Percentiles rank a stretch among this genome's conserved stretches.
These are phyloP conservation scores for Mustelus asterias DNA, from an alignment of 2,113 vertebrate genomes.

Conservation along the genomic window DNA sequence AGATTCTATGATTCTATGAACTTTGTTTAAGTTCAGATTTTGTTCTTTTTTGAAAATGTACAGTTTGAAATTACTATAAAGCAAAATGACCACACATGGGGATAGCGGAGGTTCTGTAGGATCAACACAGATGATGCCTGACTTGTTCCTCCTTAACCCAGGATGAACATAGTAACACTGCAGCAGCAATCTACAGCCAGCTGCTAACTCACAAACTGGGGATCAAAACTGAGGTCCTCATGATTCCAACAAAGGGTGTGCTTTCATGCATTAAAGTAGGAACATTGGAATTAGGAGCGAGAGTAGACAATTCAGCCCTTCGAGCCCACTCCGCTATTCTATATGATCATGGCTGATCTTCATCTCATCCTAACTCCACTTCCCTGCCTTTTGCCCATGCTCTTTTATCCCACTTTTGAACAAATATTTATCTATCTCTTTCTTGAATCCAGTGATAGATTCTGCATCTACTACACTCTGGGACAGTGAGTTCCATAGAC, in stretches of 20 bases:
- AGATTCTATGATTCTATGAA: too few species aligned
- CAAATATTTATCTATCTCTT: too few species aligned
- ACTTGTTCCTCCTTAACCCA: not conserved
- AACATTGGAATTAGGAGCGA: too few species aligned
- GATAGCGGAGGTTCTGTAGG: not conserved
- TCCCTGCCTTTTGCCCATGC: too few species aligned
- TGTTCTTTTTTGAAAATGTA: not conserved
- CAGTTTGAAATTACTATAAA: not conserved
- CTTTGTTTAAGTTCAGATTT: not conserved
- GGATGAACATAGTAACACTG: not conserved
- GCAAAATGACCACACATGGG: not conserved
- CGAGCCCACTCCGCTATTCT: too few species aligned
- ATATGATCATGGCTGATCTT: too few species aligned
- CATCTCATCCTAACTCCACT: too few species aligned
- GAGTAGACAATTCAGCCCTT: too few species aligned
- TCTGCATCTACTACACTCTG: too few species aligned
- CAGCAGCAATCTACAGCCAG: not conserved
- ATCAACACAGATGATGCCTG: not conserved
- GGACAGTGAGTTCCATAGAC: too few species aligned
- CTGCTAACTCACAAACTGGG: not conserved
- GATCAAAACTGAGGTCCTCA: not conserved
- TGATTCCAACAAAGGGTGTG: not conserved
- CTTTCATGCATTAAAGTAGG: not conserved
- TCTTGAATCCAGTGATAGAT: too few species aligned
- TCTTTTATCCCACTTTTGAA: too few species aligned